Evolutionary conservation across 2,888 invertebrate genomes (phyloP).

Genomic region (Scelioninae gen. 1): DNA sequence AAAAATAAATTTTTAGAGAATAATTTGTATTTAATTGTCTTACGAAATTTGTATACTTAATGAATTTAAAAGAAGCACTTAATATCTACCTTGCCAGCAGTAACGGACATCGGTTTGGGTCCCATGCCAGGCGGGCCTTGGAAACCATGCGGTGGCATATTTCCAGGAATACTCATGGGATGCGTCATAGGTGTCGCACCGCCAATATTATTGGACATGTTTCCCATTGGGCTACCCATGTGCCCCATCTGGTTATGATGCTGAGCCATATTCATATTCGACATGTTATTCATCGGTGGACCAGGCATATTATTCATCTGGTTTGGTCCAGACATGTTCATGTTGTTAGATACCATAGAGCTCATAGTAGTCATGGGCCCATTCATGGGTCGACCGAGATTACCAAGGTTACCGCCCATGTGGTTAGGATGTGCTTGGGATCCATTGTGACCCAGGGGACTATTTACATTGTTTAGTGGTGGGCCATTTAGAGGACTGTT

Average conservation of each 20-base stretch:
- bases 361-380: conserved; percentile 89
- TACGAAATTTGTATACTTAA: no score
- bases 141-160: conserved; percentile 85
- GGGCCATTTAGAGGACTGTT: no score
- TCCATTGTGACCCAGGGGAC: conserved; percentile 81
- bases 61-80: no score
- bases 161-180: conserved; percentile 85
- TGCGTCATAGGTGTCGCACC: conserved; percentile 86
- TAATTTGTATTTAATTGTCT: no score
- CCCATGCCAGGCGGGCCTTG: conserved; percentile 87
- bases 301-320: conserved; percentile 89
- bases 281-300: conserved; percentile 89
- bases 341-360: conserved; percentile 86
- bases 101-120: conserved; percentile 95
- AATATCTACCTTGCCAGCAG: conserved; percentile 95
- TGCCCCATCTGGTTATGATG: conserved; percentile 84
- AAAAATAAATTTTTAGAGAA: no score
- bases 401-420: conserved; percentile 81
- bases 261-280: conserved; percentile 81
- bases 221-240: conserved; percentile 85
- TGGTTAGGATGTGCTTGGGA: conserved; percentile 82
- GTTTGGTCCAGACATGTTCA: conserved; percentile 82
- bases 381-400: conserved; percentile 88
- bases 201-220: conserved; percentile 85
- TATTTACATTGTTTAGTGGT: no score